These are phyloP conservation scores for Linnaemya tessellans DNA, from an alignment of 2,888 invertebrate genomes.

Conservation along the genomic window DNA sequence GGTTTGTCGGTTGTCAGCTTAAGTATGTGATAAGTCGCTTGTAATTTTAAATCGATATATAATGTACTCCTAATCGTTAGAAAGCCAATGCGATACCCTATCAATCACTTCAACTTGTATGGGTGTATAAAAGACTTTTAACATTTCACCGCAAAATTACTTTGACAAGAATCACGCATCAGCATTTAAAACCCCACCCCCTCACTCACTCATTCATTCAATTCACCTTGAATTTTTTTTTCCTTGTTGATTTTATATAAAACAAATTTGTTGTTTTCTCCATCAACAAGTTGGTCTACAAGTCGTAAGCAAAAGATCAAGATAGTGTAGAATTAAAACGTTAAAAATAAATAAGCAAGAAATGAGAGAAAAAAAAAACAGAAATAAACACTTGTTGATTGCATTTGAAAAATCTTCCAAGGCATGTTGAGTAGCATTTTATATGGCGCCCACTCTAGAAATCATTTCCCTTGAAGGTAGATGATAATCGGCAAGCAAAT, in stretches of 20 bases:
- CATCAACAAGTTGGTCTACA: constrained; percentile 27
- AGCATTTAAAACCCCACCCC: neutral
- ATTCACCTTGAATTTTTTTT: neutral
- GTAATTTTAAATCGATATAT: no score
- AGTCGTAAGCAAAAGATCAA: constrained; percentile 36
- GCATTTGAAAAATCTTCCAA: constrained; percentile 24
- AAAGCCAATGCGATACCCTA: neutral
- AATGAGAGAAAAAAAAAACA: neutral
- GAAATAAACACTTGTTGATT: constrained; percentile 52
- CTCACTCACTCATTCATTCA: neutral
- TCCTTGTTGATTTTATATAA: constrained; percentile 23
- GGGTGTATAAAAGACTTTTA: no score
- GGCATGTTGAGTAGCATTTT: constrained; percentile 17
- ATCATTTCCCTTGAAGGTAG: constrained; percentile 45
- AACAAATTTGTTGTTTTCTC: constrained; percentile 6
- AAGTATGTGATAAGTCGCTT: no score
- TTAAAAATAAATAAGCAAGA: constrained; percentile 46
- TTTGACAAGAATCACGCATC: constrained; percentile 12
- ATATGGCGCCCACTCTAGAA: constrained; percentile 21
- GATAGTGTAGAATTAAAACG: constrained; percentile 41
- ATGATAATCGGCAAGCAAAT: constrained; percentile 47
- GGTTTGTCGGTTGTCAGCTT: no score
- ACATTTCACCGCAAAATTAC: neutral
- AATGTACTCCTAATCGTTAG: no score
- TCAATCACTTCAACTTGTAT: constrained; percentile 21